A percentile compares a stretch with the other conserved stretches of the same genome.
Conservation (phyloP, 2,888 invertebrate genomes). For the Graphium colonna region DNA sequence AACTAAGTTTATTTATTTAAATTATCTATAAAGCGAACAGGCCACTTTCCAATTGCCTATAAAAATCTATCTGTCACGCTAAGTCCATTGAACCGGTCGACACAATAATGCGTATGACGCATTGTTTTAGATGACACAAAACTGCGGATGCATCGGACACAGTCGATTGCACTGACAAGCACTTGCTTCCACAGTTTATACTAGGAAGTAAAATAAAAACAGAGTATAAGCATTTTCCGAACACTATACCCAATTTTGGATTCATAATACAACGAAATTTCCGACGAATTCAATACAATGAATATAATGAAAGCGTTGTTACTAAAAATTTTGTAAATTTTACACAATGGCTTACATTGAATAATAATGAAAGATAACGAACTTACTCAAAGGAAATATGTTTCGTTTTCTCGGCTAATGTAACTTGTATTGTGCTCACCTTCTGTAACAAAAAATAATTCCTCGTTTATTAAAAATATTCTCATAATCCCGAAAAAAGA, state of each 20-base stretch:
- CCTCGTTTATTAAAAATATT: slow-evolving; percentile 45
- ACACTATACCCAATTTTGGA: neutral
- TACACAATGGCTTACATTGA: neutral
- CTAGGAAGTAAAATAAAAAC: slow-evolving; percentile 41
- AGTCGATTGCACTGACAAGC: slow-evolving; percentile 47
- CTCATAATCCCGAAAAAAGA: slow-evolving; percentile 40
- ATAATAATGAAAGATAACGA: slow-evolving; percentile 1
- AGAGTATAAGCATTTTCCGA: neutral
- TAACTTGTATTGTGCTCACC: slow-evolving; percentile 54
- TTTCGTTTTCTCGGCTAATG: slow-evolving; percentile 26
- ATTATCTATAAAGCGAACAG: slow-evolving; percentile 11
- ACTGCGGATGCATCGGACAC: slow-evolving; percentile 52
- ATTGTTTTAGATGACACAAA: slow-evolving; percentile 57
- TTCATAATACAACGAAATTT: no score
- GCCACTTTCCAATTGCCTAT: slow-evolving; percentile 16
- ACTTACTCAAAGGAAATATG: slow-evolving; percentile 26
- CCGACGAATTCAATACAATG: neutral
- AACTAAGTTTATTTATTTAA: slow-evolving; percentile 14
- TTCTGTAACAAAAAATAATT: slow-evolving; percentile 69
- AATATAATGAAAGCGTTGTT: neutral
- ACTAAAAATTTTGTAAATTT: neutral
- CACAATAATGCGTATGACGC: slow-evolving; percentile 21
- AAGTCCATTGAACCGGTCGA: slow-evolving; percentile 29
- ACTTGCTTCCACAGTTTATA: slow-evolving; percentile 12
- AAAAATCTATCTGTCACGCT: slow-evolving; percentile 12